Percentiles rank a stretch among this genome's conserved stretches.
Conservation (phyloP, 2,797 vertebrate species). For the Eptatretus atami region DNA sequence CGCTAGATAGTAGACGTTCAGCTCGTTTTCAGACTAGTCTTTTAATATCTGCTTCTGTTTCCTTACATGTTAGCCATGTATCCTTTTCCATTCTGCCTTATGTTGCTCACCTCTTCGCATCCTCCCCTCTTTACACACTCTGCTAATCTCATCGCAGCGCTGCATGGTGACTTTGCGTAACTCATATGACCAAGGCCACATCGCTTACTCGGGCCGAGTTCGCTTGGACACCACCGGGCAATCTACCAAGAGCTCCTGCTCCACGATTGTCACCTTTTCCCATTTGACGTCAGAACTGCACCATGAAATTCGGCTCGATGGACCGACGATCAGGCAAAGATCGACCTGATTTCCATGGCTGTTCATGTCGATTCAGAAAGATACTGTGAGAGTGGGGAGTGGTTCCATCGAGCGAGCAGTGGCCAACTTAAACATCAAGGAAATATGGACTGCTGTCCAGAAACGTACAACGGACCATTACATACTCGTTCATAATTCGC, state of each 20-base stretch:
- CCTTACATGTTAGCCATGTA: too few relatives aligned
- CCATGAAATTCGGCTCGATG: conserved; percentile 97
- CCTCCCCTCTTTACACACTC: too few relatives aligned
- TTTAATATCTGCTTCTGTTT: too few relatives aligned
- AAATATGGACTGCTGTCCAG: conserved; percentile 81
- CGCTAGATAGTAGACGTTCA: too few relatives aligned
- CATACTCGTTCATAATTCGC: conserved; percentile 67
- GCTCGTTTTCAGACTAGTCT: too few relatives aligned
- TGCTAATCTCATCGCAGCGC: too few relatives aligned
- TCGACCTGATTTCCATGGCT: conserved; percentile 56
- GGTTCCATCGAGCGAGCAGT: conserved; percentile 51
- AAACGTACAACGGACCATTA: conserved; percentile 88
- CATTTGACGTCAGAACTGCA: conserved; percentile 89
- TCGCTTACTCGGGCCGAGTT: conserved; percentile 39
- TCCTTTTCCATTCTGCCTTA: too few relatives aligned
- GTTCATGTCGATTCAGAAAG: conserved; percentile 56
- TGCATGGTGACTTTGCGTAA: conserved; percentile 65
- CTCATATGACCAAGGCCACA: conserved; percentile 93
- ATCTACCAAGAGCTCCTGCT: conserved; percentile 94
- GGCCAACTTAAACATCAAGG: conserved; percentile 73
- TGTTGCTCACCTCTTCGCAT: too few relatives aligned
- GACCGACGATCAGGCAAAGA: conserved; percentile 89
- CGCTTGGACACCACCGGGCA: conserved; percentile 61
- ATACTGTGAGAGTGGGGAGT: conserved; percentile 94
- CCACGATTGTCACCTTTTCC: conserved; percentile 92